phyloP scores from a whole-genome alignment of 2,797 vertebrate species.

The Lindbergichthys nudifrons region DNA sequence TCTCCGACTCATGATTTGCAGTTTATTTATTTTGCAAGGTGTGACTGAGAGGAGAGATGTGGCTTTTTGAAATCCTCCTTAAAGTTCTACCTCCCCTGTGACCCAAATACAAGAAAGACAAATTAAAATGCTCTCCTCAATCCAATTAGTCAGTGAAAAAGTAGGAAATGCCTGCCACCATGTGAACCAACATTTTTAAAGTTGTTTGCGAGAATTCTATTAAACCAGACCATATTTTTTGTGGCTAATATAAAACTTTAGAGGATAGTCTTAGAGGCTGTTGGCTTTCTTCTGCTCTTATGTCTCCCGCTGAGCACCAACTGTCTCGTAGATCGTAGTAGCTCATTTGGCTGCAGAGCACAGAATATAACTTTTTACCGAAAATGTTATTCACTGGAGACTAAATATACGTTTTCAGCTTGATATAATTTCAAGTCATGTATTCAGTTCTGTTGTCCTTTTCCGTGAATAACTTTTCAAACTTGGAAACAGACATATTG shows the following conservation, averaged over 20 bases:
- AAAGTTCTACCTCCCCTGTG: constrained; percentile 39
- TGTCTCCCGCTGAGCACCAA: constrained; percentile 49
- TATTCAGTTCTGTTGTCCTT: neutral
- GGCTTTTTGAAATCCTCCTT: constrained; percentile 44
- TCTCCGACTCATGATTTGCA: constrained; percentile 22
- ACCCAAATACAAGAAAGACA: constrained; percentile 39
- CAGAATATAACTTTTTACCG: constrained; percentile 16
- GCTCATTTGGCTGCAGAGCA: constrained; percentile 19
- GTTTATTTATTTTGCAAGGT: constrained; percentile 51
- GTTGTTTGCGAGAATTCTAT: constrained; percentile 5
- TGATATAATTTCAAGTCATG: constrained; percentile 23
- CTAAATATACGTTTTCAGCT: constrained; percentile 11
- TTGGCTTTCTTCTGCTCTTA: constrained; percentile 22
- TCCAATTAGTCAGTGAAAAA: constrained; percentile 37
- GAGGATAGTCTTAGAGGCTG: constrained; percentile 8
- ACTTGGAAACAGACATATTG: neutral
- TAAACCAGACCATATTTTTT: neutral
- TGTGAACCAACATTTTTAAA: constrained; percentile 1
- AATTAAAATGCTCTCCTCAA: constrained; percentile 10
- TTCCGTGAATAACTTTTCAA: constrained; percentile 12
- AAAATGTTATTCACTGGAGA: constrained; percentile 8
- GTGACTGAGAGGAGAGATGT: constrained; percentile 40
- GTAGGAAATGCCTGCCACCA: neutral
- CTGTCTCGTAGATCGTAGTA: constrained; percentile 42
- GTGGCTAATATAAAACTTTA: constrained; percentile 1